Conservation (phyloP, 2,888 invertebrate genomes). For the Leptogaster cylindrica region DNA sequence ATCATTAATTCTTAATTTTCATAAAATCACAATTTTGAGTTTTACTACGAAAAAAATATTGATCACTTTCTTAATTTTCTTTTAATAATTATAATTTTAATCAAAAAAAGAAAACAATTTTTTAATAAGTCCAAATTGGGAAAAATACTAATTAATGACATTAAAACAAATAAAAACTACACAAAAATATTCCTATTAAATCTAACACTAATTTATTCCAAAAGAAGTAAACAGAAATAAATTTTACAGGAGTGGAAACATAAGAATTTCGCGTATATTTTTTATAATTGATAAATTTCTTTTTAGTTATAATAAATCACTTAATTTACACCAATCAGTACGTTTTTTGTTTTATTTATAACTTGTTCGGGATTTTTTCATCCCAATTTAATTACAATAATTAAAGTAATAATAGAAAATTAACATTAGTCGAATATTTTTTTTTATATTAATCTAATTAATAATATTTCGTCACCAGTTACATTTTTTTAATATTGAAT, state of each 20-base stretch:
- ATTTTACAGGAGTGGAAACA: conserved; percentile 17
- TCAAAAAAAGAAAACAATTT: conserved; percentile 5
- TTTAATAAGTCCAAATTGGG: conserved; percentile 10
- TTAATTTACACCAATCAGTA: conserved; percentile 39
- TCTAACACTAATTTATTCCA: conserved; percentile 26
- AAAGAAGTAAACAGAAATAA: conserved; percentile 26
- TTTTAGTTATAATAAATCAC: conserved; percentile 29
- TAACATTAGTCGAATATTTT: conserved; percentile 34
- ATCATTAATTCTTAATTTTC: conserved; percentile 18
- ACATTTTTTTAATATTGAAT: conserved; percentile 9
- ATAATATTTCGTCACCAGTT: conserved; percentile 34
- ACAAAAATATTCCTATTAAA: conserved; percentile 28
- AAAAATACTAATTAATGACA: conserved; percentile 16
- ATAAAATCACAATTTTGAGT: conserved; percentile 37
- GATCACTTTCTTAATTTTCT: conserved; percentile 22
- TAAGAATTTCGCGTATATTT: neutral
- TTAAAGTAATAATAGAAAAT: conserved; percentile 26
- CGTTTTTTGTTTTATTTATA: conserved; percentile 31
- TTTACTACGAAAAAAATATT: conserved; percentile 31
- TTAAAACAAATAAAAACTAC: conserved; percentile 18
- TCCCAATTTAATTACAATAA: conserved; percentile 16
- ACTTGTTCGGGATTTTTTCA: neutral
- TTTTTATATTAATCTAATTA: conserved; percentile 30
- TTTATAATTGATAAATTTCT: conserved; percentile 9
- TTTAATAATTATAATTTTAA: neutral